Percentiles rank a stretch among this genome's conserved stretches.
Conservation (phyloP, 2,888 invertebrate species). For the Acrobasis consociella region DNA sequence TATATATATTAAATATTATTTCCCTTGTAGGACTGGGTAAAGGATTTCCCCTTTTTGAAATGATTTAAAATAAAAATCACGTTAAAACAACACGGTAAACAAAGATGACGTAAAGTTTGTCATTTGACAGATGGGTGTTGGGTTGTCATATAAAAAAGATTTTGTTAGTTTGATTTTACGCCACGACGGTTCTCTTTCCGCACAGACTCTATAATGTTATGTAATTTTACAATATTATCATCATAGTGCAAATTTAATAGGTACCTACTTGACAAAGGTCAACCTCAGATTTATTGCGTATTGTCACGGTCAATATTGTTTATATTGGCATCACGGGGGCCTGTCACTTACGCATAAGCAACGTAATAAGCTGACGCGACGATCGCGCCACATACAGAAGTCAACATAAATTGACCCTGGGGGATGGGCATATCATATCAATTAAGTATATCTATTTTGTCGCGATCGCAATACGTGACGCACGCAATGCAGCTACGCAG, state of each 20-base stretch:
- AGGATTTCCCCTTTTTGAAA: too few relatives aligned
- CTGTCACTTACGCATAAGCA: constrained; percentile 14
- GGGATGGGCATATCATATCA: constrained; percentile 16
- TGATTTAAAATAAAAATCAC: too few relatives aligned
- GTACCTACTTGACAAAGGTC: not conserved
- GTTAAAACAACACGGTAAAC: too few relatives aligned
- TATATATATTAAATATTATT: too few relatives aligned
- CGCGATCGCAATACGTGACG: constrained; percentile 9
- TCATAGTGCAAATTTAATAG: not conserved
- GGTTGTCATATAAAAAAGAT: too few relatives aligned
- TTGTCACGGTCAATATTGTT: constrained; percentile 6
- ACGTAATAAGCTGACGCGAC: constrained; percentile 10
- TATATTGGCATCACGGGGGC: constrained; percentile 1
- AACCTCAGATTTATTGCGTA: not conserved
- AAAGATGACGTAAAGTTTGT: too few relatives aligned
- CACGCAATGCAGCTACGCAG: constrained; percentile 4
- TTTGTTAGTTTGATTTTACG: too few relatives aligned
- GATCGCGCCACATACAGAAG: not conserved
- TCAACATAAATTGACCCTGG: constrained; percentile 12
- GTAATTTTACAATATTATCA: not conserved
- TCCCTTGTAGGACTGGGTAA: too few relatives aligned
- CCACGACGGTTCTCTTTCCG: too few relatives aligned
- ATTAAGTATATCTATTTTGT: constrained; percentile 15
- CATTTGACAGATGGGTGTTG: too few relatives aligned
- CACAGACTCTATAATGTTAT: too few relatives aligned